Evolutionary conservation across 2,113 vertebrate genomes (phyloP), one percentile per base, ranked within the genome.

Genomic region (Petrocephalus microphthalmus): DNA sequence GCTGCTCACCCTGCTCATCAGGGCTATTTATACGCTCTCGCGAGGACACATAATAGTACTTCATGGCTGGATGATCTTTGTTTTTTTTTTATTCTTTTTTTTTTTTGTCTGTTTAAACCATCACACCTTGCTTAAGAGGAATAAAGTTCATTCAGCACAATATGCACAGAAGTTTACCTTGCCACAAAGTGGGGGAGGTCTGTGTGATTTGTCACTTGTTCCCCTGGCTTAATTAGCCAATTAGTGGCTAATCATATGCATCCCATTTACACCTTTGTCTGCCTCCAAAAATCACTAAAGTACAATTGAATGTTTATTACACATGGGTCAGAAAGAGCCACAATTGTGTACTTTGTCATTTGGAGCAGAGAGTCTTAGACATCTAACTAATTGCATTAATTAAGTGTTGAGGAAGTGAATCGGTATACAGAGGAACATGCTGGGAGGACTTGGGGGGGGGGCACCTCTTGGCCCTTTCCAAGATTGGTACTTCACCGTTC

Each of bases 191-290:
- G 17, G 20, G 51, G 37, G 22, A 29, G 49, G 51, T 83, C 33
- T 49, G 42, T 83, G 33, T 78, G 33, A 37, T 78, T 83, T 83
- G 45, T 42, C 45, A n/a, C 45, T 83, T 49, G 8, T 83, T 83
- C 49, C 81, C 81, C 81, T 83, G 47, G 45, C 81, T 49, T 83
- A 83, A 83, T 49, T 83, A 49, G 81, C 81, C 81, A 83, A 83
- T 83, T 83, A 83, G 81, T 83, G 20, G 81, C n/a, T 83, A 78
- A 78, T 78, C 20, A 83, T 83, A 83, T 83, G 81, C 45, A 8
- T 49, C 49, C 45, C 45, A 83, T 83, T 83, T 83, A n/a, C 81
- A 83, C 81, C 45, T 83, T 45, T 47, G 81, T 83, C 81, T 49
- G 33, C 45, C 45, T 49, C 81, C 5, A 19, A 42, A 51, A 83